Base-by-base conservation (phyloP, 2,113 vertebrate genomes). In the Forbesichthys papilliferus region DNA sequence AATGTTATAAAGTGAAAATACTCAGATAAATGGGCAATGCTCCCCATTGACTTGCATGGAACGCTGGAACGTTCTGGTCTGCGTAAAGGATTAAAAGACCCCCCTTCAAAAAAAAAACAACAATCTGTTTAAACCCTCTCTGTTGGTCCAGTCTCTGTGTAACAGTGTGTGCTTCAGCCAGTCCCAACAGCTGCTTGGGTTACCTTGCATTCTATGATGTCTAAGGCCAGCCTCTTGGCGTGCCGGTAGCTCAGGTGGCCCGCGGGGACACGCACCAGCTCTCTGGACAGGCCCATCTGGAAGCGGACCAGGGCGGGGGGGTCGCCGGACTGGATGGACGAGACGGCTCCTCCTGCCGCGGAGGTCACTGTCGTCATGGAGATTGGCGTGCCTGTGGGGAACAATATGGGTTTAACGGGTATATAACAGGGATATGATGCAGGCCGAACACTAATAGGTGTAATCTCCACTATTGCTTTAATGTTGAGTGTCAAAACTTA, bases 131-230 rank as follows among this genome's bases (percentile, higher is more conserved):
- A 27, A 27, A 27, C 27, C 27, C 27, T 27, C 27, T 27, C 27
- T 27, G 27, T 27, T 27, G 27, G 27, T 27, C 2, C 27, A 27
- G 27, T 27, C 27, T 27, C 27, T 27, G 27, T 20, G 20, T 27
- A 27, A 27, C 27, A 27, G 27, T 27, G 27, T 27, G 27, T 27
- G 27, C 27, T 27, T 27, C 27, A 27, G 27, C 27, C 27, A 27
- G 27, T 14, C 48, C 36, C 27, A 27, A 47, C 20, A 42, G 49
- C 36, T 33, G 61, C 20, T 12, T 49, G 16, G 18, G 10, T 10
- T 83, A 93, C 92, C 92, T 92, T 90, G 52, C 77, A 82, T 82
- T 91, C 81, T 3, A 93, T 89, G 79, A 92, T 79, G 61, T 93
- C 89, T 0, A 69, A 74, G 0, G 90, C 92, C 51, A 91, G 82